These are phyloP conservation scores for Nephila pilipes DNA, from an alignment of 1,140 invertebrate genomes.

Conservation along the genomic window DNA sequence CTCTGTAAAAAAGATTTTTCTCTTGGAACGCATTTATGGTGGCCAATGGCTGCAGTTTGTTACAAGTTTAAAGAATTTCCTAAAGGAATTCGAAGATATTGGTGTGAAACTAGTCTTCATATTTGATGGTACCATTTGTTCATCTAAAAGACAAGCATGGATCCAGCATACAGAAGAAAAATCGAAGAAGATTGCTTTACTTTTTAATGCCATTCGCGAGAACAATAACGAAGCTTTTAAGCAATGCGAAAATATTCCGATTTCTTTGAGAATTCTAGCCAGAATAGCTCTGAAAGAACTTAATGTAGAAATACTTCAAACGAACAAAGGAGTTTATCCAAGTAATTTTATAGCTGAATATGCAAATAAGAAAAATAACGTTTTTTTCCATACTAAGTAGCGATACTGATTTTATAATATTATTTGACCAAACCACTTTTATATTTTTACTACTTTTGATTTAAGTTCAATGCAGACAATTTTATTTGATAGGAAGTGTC, in stretches of 20 bases:
- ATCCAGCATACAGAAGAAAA: constrained; percentile 79
- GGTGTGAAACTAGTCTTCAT: constrained; percentile 80
- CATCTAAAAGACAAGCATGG: constrained; percentile 80
- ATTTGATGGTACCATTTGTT: constrained; percentile 80
- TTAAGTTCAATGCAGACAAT: constrained; percentile 79
- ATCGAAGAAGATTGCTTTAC: constrained; percentile 78
- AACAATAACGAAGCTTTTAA: constrained; percentile 73
- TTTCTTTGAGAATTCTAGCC: constrained; percentile 78
- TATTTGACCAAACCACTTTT: constrained; percentile 79
- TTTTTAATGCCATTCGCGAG: constrained; percentile 78
- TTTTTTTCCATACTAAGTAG: constrained; percentile 80
- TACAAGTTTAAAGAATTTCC: constrained; percentile 79
- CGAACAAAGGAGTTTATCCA: constrained; percentile 78
- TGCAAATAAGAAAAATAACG: constrained; percentile 78
- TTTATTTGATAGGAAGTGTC: constrained; percentile 79
- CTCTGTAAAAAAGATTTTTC: constrained; percentile 78
- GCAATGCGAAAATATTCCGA: constrained; percentile 79
- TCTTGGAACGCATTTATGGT: constrained; percentile 80
- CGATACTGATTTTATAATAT: constrained; percentile 81
- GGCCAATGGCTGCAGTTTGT: constrained; percentile 80
- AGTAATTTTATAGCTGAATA: constrained; percentile 80
- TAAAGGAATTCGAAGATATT: constrained; percentile 77
- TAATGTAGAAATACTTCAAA: constrained; percentile 78
- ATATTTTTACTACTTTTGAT: constrained; percentile 79
- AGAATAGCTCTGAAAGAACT: constrained; percentile 78